A percentile compares a stretch with the other conserved stretches of the same genome.
These are phyloP conservation scores for Allacma fusca DNA, from an alignment of 2,888 invertebrate genomes.

Conservation along the genomic window DNA sequence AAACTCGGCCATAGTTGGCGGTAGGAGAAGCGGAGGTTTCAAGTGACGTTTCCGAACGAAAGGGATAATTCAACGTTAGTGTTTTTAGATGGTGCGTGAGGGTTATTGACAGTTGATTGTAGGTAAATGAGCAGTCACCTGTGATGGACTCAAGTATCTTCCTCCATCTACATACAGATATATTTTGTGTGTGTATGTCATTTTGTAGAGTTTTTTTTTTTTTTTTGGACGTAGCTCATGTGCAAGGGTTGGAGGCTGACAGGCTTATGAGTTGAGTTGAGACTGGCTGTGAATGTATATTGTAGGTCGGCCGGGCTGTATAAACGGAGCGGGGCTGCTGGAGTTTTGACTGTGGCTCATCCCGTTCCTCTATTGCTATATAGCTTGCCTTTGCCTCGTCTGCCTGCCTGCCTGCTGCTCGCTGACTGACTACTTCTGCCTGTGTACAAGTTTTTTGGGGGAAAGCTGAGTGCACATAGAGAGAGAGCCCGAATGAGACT, in stretches of 20 bases:
- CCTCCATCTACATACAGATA: background rate
- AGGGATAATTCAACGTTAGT: too few species aligned
- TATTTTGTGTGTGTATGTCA: background rate
- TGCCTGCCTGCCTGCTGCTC: background rate
- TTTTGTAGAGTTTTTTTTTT: background rate
- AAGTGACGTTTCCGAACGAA: too few species aligned
- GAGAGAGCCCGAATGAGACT: slow-evolving; percentile 1
- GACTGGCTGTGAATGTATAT: background rate
- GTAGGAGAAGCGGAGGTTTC: too few species aligned
- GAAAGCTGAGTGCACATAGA: background rate
- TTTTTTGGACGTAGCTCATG: too few species aligned
- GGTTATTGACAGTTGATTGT: background rate
- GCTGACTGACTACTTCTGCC: background rate
- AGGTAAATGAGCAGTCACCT: background rate
- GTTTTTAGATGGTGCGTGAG: background rate
- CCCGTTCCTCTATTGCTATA: background rate
- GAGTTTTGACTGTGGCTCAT: background rate
- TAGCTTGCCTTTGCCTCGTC: background rate
- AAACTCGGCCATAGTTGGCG: too few species aligned
- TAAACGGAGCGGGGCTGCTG: background rate
- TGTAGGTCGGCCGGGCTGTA: background rate
- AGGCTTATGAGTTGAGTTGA: background rate
- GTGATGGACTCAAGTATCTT: too few species aligned
- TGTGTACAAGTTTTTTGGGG: background rate
- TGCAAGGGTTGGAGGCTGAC: background rate